phyloP scores from a whole-genome alignment of 2,888 invertebrate genomes.

The Hirtodrosophila cameraria region DNA sequence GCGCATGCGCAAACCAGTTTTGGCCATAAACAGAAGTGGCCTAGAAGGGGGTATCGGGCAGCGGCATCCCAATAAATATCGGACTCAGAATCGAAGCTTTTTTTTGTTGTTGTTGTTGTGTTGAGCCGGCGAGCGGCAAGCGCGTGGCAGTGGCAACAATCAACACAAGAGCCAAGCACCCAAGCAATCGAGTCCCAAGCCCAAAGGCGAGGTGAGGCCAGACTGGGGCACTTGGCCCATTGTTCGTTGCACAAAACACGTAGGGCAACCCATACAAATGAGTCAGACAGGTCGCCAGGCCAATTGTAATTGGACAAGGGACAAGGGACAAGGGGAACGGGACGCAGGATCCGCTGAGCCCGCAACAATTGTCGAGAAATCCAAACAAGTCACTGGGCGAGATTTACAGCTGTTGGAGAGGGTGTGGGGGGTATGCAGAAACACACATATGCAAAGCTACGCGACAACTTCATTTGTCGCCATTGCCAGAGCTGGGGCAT shows the following conservation, averaged over 20 bases:
- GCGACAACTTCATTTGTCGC: slow-evolving; percentile 73
- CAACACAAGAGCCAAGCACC: too few relatives aligned
- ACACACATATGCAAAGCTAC: slow-evolving; percentile 48
- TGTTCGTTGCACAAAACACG: slow-evolving; percentile 20
- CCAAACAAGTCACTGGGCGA: slow-evolving; percentile 27
- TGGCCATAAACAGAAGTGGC: not conserved
- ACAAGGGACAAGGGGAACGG: slow-evolving; percentile 2
- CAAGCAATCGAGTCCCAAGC: not conserved
- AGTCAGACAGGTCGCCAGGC: slow-evolving; percentile 48
- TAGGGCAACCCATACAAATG: slow-evolving; percentile 60
- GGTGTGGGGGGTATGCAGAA: not conserved
- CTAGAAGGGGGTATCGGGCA: slow-evolving; percentile 1
- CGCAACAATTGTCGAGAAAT: slow-evolving; percentile 17
- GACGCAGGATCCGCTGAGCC: slow-evolving; percentile 41
- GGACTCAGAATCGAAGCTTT: slow-evolving; percentile 47
- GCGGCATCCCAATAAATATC: slow-evolving; percentile 22
- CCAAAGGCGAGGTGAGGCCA: too few relatives aligned
- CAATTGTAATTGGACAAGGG: slow-evolving; percentile 37
- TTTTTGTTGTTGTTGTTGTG: not conserved
- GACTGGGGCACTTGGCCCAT: slow-evolving; percentile 3
- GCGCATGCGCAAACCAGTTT: slow-evolving; percentile 76
- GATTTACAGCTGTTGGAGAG: slow-evolving; percentile 2
- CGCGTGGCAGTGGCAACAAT: slow-evolving; percentile 53
- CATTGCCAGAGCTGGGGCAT: slow-evolving; percentile 38
- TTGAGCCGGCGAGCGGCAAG: slow-evolving; percentile 36